Evolutionary conservation across 1,140 invertebrate species (phyloP).

Genomic region (Lamellibrachia luymesi): DNA sequence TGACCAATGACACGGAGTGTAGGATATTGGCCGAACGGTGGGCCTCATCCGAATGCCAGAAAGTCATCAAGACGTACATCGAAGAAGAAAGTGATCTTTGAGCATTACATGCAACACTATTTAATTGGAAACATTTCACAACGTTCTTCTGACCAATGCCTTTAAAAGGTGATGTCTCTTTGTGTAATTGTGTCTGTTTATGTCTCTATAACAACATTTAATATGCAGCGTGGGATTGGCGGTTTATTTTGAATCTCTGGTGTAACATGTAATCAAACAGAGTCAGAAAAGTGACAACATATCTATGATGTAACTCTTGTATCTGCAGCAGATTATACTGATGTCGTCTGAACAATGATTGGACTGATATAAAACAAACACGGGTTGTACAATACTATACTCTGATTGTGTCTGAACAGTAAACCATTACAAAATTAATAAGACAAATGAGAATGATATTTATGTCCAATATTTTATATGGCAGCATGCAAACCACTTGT

Average conservation of each 20-base stretch:
- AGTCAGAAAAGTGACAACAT: not conserved
- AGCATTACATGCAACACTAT: not conserved
- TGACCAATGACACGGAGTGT: slow-evolving; percentile 63
- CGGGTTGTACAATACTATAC: no score
- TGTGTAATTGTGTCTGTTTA: not conserved
- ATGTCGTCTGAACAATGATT: no score
- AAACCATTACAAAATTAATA: not conserved
- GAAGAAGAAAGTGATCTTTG: slow-evolving; percentile 29
- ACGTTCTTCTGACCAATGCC: not conserved
- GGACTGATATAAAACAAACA: no score
- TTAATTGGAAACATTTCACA: not conserved
- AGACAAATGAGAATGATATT: not conserved
- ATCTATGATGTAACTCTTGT: not conserved
- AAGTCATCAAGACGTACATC: slow-evolving; percentile 59
- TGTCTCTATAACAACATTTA: not conserved
- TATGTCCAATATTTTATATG: not conserved
- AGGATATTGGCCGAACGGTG: slow-evolving; percentile 62
- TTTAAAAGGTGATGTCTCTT: not conserved
- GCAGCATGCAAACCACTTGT: not conserved
- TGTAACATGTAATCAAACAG: not conserved
- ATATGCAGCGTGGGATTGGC: not conserved
- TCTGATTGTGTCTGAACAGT: no score
- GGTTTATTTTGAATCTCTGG: not conserved
- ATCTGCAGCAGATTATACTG: not conserved
- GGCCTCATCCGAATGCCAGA: slow-evolving; percentile 64